A percentile compares a stretch with the other conserved stretches of the same genome.
Evolutionary conservation across 2,888 invertebrate species (phyloP).

Genomic region (Microctonus aethiopoides): DNA sequence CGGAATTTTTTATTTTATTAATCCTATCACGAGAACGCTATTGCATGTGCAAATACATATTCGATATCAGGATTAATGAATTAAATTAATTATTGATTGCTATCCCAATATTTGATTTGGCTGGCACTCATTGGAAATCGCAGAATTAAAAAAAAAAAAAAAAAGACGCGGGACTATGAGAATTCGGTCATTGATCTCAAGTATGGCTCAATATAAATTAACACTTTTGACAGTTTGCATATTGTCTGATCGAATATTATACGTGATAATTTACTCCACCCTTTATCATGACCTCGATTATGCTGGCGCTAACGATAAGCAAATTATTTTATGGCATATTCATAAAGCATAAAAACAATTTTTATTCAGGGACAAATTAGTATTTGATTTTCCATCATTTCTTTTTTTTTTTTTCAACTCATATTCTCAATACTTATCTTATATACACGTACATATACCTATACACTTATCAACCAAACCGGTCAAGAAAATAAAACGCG

Average conservation of each 20-base stretch:
- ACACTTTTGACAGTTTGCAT: neutral
- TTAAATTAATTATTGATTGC: slow-evolving; percentile 3
- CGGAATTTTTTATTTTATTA: slow-evolving; percentile 1
- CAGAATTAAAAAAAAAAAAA: no score
- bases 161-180: neutral
- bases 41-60: neutral
- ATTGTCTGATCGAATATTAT: neutral
- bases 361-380: no score
- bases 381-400: neutral
- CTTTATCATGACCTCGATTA: neutral
- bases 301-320: neutral
- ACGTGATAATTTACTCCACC: neutral
- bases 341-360: no score
- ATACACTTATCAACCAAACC: slow-evolving; percentile 7
- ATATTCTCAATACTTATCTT: neutral
- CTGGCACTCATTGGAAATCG: neutral
- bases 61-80: neutral
- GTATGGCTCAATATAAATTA: neutral
- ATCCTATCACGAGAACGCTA: neutral
- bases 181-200: neutral
- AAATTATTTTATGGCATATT: no score
- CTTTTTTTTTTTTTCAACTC: neutral
- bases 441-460: neutral
- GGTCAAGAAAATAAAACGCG: slow-evolving; percentile 13
- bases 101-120: slow-evolving; percentile 6